phyloP scores from a whole-genome alignment of 2,797 vertebrate genomes.

The Etheostoma perlongum region DNA sequence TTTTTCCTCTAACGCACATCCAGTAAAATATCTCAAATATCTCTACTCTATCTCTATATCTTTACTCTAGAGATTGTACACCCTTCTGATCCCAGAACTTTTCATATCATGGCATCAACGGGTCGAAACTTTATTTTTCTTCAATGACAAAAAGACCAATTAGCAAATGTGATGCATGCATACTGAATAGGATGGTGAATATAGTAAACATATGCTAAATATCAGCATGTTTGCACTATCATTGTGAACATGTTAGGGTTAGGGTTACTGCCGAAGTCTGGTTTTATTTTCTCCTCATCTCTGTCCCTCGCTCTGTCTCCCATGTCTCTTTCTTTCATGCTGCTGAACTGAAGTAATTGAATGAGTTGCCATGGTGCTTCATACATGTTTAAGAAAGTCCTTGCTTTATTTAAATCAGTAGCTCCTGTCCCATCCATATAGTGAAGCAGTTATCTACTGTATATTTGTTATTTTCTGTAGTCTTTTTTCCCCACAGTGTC shows the following conservation, averaged over 20 bases:
- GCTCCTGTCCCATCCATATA: background rate
- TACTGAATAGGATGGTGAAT: too few relatives aligned
- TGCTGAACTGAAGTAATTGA: background rate
- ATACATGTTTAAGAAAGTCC: background rate
- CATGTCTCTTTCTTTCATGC: background rate
- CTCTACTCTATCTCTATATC: too few relatives aligned
- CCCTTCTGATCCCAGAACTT: too few relatives aligned
- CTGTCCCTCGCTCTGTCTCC: background rate
- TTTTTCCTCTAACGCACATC: background rate
- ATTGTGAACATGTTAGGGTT: background rate
- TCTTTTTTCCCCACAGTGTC: background rate
- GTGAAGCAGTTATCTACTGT: background rate
- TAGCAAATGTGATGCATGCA: too few relatives aligned
- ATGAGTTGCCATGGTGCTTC: background rate
- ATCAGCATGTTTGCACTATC: background rate
- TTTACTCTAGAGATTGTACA: too few relatives aligned
- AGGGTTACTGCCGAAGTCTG: background rate
- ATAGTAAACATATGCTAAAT: background rate
- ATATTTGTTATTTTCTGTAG: background rate
- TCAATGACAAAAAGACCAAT: too few relatives aligned
- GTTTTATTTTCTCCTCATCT: background rate
- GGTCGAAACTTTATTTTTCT: background rate
- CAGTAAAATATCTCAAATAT: background rate
- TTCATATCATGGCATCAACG: background rate
- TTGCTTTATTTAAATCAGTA: background rate